Percentiles rank a stretch among this genome's conserved stretches.
phyloP scores from a whole-genome alignment of 2,797 vertebrate species.

The Xiphophorus birchmanni region DNA sequence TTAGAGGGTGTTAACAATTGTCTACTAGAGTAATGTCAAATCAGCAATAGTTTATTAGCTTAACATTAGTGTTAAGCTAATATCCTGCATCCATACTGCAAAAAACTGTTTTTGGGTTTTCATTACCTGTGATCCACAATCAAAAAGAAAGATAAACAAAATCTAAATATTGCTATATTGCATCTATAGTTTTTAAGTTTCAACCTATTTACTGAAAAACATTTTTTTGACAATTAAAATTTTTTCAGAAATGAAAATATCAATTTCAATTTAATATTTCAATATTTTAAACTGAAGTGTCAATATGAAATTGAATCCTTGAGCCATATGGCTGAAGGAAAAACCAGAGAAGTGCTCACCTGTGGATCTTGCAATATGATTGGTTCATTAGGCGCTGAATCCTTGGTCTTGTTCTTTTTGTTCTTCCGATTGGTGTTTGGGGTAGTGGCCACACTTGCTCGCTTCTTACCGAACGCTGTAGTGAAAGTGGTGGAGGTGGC shows the following conservation, averaged over 20 bases:
- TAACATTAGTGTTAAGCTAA: not conserved
- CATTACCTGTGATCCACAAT: not conserved
- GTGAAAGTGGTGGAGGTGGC: constrained; percentile 97
- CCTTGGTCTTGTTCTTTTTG: constrained; percentile 99
- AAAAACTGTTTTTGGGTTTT: not conserved
- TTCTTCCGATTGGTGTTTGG: constrained; percentile 95
- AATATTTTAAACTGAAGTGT: no score
- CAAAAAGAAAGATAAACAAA: not conserved
- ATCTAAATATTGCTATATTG: not conserved
- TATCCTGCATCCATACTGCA: not conserved
- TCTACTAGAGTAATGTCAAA: not conserved
- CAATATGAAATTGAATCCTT: no score
- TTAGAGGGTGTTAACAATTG: not conserved
- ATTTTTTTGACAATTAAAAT: not conserved
- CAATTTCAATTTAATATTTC: no score
- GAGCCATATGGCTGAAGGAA: not conserved
- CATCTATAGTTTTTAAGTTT: not conserved
- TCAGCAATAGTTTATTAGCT: not conserved
- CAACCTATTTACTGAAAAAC: not conserved
- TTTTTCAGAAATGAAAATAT: no score
- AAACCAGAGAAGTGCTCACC: constrained; percentile 36
- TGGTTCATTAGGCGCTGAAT: constrained; percentile 88
- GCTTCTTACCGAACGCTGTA: constrained; percentile 95
- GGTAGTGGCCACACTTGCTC: constrained; percentile 92
- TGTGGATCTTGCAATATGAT: constrained; percentile 96